Base-by-base conservation (phyloP, 2,888 invertebrate genomes). In the Zeuzera pyrina region DNA sequence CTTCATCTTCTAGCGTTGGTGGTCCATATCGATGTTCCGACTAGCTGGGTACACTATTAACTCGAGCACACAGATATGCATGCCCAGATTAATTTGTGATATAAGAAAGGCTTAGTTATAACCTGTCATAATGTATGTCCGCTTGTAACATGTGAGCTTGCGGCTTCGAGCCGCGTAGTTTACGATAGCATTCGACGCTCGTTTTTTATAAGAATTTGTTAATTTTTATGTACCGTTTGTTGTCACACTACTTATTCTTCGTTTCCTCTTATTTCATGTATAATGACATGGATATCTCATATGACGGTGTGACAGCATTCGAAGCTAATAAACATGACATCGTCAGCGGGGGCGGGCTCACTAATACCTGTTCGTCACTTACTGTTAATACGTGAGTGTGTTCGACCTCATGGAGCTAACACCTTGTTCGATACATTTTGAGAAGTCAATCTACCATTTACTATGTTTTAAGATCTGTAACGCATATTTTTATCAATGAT, bases 31-130 rank as follows among this genome's bases (percentile, higher is more conserved):
- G 36, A 43, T 52, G 52, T 52, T 51, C 44, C 47, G 39, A 45
- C 49, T 25, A 25, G 25, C 34, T 43, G 43, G 43, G 11, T 7
- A 11, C 24, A 24, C 24, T 12, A 24, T 10, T 6, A 5, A 25
- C 10, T 2, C 10, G 25, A 25, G 25, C 25, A 25, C 25, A 11
- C 46, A 52, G 49, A 57, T 58, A 65, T 72, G 73, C 73, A 74
- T 74, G 73, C 69, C 70, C 70, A 67, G 69, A 72, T 65, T 58
- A 41, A 36, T 43, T 42, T 45, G 37, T 43, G 40, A 44, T 36
- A 34, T 39, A 37, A 43, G 19, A 19, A 19, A 19, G 45, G 39
- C 35, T 42, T 41, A 45, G 43, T 43, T 36, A 35, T 43, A 38
- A 47, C 43, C 46, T 39, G 45, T 43, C 41, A 50, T 45, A 45